Evolutionary conservation across 2,888 invertebrate genomes (phyloP), one percentile per base, ranked within the genome.

Genomic region (Drosophila phalerata): DNA sequence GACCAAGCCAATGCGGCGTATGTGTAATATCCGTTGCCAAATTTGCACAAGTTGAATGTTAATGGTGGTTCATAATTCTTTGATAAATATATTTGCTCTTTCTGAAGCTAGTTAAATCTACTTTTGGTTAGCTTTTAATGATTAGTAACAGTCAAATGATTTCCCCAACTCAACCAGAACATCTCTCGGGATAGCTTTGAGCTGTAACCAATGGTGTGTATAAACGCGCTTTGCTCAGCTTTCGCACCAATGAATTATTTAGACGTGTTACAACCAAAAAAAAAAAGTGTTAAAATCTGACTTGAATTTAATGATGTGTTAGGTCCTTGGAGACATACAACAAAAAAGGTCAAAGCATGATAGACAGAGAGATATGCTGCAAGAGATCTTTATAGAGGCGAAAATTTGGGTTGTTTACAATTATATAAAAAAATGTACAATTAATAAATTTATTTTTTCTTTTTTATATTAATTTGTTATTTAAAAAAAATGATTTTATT

Each of bases 231-330:
- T 63, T 69, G 77, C 52, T 69, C 69, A 71, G 64, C 69, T 53
- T 19, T 57, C 72, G 69, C 74, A 34, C 61, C 70, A 72, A 65
- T 79, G 73, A 42, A 77, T 79, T 74, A 77, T 63, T 75, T 55
- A 77, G 56, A 32, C 37, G 55, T 56, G 55, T 17, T 19, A 40
- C 11, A 15, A 30, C 1, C n/a, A n/a, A 6, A 8, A n/a, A 38
- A 32, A 25, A 61, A 77, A 69, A 69, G 66, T 69, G 75, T 79
- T 70, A 64, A 73, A 73, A 71, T 71, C 60, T 73, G 40, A 65
- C 53, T 42, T 43, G 72, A 69, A 66, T 65, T 56, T 22, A 42
- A 30, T 53, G 49, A 67, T 55, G 60, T 60, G 60, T 40, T 25
- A 10, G 52, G 40, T 28, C 51, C 45, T 34, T 22, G 30, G 48